Evolutionary conservation across 2,113 vertebrate species (phyloP).

Genomic region (Dolichallabes microphthalmus): DNA sequence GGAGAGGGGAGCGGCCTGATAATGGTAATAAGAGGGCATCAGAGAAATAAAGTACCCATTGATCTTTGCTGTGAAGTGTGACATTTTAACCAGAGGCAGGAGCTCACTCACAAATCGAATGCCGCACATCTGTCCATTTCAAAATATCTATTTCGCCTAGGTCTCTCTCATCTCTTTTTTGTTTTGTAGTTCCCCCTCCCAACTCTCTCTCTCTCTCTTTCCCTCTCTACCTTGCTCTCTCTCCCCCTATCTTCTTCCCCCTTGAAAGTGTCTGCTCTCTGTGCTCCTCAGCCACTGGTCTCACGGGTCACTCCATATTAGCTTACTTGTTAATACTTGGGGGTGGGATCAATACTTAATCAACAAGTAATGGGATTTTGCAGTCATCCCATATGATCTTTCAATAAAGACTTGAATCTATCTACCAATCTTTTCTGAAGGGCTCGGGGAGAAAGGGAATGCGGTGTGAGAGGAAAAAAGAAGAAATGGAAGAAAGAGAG

Average conservation of each 20-base stretch:
- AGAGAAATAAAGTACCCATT: conserved; percentile 95
- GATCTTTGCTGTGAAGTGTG: conserved; percentile 93
- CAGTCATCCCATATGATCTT: conserved; percentile 99
- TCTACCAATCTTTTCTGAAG: conserved; percentile 81
- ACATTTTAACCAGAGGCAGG: conserved; percentile 93
- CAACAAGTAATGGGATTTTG: conserved; percentile 99
- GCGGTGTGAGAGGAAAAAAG: conserved; percentile 14
- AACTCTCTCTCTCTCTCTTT: conserved; percentile 21
- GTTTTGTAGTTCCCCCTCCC: conserved; percentile 36
- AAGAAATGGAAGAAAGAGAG: conserved; percentile 64
- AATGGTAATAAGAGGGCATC: conserved; percentile 86
- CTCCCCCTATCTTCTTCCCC: conserved; percentile 70
- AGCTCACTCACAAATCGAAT: conserved; percentile 60
- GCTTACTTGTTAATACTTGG: conserved; percentile 99
- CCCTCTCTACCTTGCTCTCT: conserved; percentile 17
- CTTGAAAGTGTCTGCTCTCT: conserved; percentile 60
- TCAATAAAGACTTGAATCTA: conserved; percentile 98
- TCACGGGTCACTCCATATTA: conserved; percentile 98
- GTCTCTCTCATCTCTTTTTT: conserved; percentile 61
- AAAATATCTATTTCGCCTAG: conserved; percentile 62
- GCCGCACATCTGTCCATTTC: conserved; percentile 43
- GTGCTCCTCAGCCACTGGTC: conserved; percentile 84
- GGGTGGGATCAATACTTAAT: conserved; percentile 99
- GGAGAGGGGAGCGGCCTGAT: conserved; percentile 84
- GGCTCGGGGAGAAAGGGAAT: conserved; percentile 60